phyloP scores from a whole-genome alignment of 2,888 invertebrate species.

The Drosophila affinis region DNA sequence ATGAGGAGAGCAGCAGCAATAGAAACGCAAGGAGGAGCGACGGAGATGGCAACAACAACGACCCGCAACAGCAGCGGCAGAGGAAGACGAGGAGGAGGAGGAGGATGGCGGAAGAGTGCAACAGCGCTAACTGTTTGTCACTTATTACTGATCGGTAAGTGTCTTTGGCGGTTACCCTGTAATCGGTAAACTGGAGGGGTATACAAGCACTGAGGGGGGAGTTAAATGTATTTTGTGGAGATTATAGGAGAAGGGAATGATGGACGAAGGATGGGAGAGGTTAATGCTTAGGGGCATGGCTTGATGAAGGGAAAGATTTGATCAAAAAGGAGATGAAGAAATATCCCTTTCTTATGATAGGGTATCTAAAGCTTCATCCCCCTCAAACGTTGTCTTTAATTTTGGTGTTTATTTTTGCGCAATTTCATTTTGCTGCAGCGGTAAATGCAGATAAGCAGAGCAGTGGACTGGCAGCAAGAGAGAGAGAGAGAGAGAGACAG shows the following conservation, averaged over 20 bases:
- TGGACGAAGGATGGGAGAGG: neutral
- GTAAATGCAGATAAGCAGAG: neutral
- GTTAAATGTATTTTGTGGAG: neutral
- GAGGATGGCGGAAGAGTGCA: conserved; percentile 10
- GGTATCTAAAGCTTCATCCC: neutral
- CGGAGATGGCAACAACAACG: conserved; percentile 23
- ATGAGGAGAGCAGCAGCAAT: conserved; percentile 37
- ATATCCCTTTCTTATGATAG: neutral
- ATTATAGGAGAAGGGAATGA: neutral
- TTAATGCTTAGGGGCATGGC: neutral
- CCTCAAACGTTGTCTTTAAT: neutral
- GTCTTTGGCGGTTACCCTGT: neutral
- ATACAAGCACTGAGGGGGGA: too few relatives aligned
- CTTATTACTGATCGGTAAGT: conserved; percentile 78
- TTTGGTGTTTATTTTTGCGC: neutral
- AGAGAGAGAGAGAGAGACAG: neutral
- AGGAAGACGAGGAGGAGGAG: conserved; percentile 13
- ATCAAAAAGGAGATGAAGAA: neutral
- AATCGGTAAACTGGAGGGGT: neutral
- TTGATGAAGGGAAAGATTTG: too few relatives aligned
- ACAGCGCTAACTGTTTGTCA: conserved; percentile 61
- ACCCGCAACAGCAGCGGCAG: conserved; percentile 19
- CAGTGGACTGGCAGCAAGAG: too few relatives aligned
- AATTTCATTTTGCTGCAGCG: neutral
- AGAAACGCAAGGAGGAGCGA: neutral